Evolutionary conservation across 2,797 vertebrate species (phyloP), one percentile per base, ranked within the genome.

Genomic region (Acrossocheilus wenchowensis): DNA sequence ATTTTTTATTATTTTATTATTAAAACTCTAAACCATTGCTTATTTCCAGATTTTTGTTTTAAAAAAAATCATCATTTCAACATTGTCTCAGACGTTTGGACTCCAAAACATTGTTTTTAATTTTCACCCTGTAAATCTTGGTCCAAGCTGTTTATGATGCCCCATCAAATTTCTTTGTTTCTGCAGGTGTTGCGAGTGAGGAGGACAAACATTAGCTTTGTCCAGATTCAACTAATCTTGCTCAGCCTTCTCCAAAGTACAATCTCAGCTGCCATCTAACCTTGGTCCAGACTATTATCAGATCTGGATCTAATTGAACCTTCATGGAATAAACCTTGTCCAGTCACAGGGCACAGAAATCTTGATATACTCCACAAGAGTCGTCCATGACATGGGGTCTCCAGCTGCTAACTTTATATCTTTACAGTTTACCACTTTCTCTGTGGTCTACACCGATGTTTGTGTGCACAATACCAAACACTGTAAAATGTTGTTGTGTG

Each of bases 301-400:
- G 88, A 92, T 91, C 90, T 86, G 88, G 86, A 92, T 92, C 90
- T 92, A 89, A 92, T 89, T 92, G 90, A 92, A 91, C 88, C 88
- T 89, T 86, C 77, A 89, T 84, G 88, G 87, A 91, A 91, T 87
- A 90, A 90, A 90, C 88, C 90, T 91, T 91, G 90, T 90, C 91
- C 88, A 87, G 89, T 91, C 89, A 86, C 78, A 88, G 88, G 88
- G 88, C 88, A 88, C 77, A 30, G 87, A 88, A 87, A 90, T 87
- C 90, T 90, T 91, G 89, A 92, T 92, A 90, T 90, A 91, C 90
- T 91, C 90, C 85, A 52, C 82, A 90, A 87, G 87, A 92, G 71
- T 86, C 88, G 83, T 89, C 90, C 83, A 84, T 89, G 90, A 90
- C 89, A 90, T 39, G 82, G 81, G 82, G 87, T 89, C 87, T 90